These are phyloP conservation scores for Gallinago solitaria DNA, from an alignment of 2,797 vertebrate species.

Conservation along the genomic window DNA sequence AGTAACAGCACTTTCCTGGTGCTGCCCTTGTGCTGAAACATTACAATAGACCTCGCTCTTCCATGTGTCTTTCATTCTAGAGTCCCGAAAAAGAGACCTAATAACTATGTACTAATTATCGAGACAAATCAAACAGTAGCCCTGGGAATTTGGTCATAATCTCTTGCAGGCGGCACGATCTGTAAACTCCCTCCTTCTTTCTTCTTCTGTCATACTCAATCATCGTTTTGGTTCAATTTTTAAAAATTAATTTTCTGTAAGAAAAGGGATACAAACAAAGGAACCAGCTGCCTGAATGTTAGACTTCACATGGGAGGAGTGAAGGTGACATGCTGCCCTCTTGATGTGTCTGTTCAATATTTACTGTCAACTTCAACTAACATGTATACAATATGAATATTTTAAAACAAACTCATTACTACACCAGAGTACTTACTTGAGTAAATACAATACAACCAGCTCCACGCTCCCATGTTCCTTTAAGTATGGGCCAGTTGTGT, in stretches of 20 bases:
- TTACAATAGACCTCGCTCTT: not conserved
- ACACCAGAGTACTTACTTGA: slow-evolving; percentile 25
- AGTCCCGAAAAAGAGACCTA: not conserved
- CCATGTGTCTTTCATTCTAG: not conserved
- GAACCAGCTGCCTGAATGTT: not conserved
- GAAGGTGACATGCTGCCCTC: slow-evolving; percentile 25
- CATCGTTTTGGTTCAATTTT: not conserved
- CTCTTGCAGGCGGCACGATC: not conserved
- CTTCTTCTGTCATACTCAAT: not conserved
- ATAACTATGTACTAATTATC: not conserved
- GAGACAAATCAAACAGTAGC: not conserved
- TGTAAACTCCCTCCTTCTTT: not conserved
- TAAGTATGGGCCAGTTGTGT: not conserved
- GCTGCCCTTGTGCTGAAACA: not conserved
- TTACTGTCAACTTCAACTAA: slow-evolving; percentile 59
- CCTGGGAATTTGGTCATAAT: not conserved
- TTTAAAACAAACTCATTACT: slow-evolving; percentile 60
- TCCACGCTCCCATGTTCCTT: not conserved
- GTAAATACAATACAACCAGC: slow-evolving; percentile 33
- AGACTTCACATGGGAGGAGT: not conserved
- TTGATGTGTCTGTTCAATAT: slow-evolving; percentile 40
- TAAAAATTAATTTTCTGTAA: slow-evolving; percentile 17
- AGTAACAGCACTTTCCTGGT: not conserved
- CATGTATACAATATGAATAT: slow-evolving; percentile 59
- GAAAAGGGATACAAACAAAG: slow-evolving; percentile 6